phyloP scores from a whole-genome alignment of 2,113 vertebrate genomes.

The Cromileptes altivelis region DNA sequence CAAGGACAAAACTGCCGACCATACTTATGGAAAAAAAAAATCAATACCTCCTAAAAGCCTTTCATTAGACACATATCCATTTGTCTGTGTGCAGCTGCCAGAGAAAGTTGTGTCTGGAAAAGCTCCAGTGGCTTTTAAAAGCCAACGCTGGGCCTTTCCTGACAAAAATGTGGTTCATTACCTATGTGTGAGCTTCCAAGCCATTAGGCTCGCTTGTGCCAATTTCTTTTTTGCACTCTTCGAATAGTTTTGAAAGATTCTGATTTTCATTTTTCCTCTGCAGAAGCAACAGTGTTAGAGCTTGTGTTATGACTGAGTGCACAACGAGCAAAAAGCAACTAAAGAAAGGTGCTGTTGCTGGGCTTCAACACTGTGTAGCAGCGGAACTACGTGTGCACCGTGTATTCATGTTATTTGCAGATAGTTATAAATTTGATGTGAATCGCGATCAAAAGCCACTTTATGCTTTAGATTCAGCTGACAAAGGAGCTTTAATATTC shows the following conservation, averaged over 20 bases:
- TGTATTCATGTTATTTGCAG: neutral
- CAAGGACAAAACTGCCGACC: slow-evolving; percentile 56
- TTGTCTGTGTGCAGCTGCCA: slow-evolving; percentile 71
- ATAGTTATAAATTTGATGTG: neutral
- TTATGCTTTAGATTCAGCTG: no score
- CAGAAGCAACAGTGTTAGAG: slow-evolving; percentile 3
- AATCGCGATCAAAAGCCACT: neutral
- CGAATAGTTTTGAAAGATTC: slow-evolving; percentile 13
- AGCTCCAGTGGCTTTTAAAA: slow-evolving; percentile 74
- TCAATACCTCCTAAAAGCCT: slow-evolving; percentile 83
- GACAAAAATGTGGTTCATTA: slow-evolving; percentile 59
- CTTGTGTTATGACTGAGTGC: neutral
- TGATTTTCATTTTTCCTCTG: slow-evolving; percentile 15
- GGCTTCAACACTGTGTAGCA: neutral
- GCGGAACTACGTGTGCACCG: neutral
- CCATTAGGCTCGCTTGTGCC: slow-evolving; percentile 44
- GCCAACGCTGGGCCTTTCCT: slow-evolving; percentile 52
- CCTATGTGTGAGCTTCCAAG: slow-evolving; percentile 47
- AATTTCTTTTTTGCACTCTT: slow-evolving; percentile 15
- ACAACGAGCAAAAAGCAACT: neutral
- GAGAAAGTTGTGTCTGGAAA: slow-evolving; percentile 74
- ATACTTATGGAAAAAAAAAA: slow-evolving; percentile 65
- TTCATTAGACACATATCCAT: slow-evolving; percentile 75
- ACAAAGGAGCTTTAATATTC: no score
- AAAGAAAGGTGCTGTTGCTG: neutral